Evolutionary conservation across 2,888 invertebrate species (phyloP), one percentile per base, ranked within the genome.

Genomic region (Drosophila incognita): DNA sequence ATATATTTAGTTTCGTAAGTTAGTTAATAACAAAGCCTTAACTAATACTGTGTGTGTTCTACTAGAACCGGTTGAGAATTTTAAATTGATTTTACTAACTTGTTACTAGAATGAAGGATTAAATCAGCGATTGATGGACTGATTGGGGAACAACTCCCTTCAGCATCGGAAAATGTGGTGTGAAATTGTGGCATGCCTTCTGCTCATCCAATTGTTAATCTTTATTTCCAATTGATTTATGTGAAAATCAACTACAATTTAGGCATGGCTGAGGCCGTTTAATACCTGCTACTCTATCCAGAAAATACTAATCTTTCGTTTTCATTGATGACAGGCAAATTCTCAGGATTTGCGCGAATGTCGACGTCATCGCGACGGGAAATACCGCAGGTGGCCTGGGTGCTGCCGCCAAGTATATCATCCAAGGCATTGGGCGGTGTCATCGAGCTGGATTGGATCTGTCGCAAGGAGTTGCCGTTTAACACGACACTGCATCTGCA

Each of bases 401-500:
- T 97, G 1, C 93, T 99, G 69, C 99, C 99, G 4, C 98, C 98
- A 6, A 98, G 98, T 29, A 95, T 99, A 60, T 97, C 97, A 72
- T 97, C 98, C 6, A 97, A 97, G 93, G 98, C 98, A 46, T 94
- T 99, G 57, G 98, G 98, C 87, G 99, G 99, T 68, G 98, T 99
- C 18, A 99, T 99, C 92, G 97, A 97, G 94, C 96, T 99, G 11
- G 99, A 99, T 92, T 99, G 99, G 99, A 97, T 99, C 82, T 98
- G 98, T 92, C 96, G 98, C 89, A 97, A 98, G 90, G 99, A 99
- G 92, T 94, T 99, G 74, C 96, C 98, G 3, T 99, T 99, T 90
- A 96, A 96, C 82, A 97, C 96, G 90, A 98, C 98, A 2, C 95
- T 97, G 84, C 98, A 99, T 93, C 94, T 99, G 72, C 98, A 98